These are phyloP conservation scores for Mus pahari DNA, from an alignment of 2,113 vertebrate species.

Conservation along the genomic window DNA sequence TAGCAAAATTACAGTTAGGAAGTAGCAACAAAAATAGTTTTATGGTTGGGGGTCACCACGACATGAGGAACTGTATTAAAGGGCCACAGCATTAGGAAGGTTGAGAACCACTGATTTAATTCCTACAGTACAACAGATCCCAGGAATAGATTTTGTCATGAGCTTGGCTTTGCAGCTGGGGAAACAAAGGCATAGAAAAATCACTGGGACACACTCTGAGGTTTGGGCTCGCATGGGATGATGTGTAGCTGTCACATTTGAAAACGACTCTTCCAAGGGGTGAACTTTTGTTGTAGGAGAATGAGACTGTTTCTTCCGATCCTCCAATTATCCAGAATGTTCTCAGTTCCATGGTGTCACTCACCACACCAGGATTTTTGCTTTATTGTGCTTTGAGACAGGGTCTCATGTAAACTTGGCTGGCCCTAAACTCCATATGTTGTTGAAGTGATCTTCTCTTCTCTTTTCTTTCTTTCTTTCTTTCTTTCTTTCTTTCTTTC, in stretches of 20 bases:
- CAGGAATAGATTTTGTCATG: background rate
- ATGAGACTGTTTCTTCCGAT: too few relatives aligned
- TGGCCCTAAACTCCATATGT: background rate
- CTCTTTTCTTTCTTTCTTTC: too few relatives aligned
- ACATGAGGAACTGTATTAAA: background rate
- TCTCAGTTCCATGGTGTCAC: background rate
- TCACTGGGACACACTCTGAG: background rate
- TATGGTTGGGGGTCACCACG: background rate
- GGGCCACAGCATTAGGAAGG: background rate
- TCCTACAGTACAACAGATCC: background rate
- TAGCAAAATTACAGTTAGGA: background rate
- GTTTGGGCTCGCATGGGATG: background rate
- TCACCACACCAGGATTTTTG: background rate
- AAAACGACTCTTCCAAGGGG: background rate
- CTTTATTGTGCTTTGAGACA: background rate
- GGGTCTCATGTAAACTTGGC: background rate
- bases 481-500: too few relatives aligned
- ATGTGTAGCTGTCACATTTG: background rate
- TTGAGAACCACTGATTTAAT: background rate
- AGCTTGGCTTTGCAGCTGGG: background rate
- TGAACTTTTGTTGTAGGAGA: background rate
- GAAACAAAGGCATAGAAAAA: constrained; percentile 50
- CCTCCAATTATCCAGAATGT: background rate
- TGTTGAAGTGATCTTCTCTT: background rate
- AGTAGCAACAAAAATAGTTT: background rate